phyloP scores from a whole-genome alignment of 2,113 vertebrate genomes.

The Gallinago jamesoni region DNA sequence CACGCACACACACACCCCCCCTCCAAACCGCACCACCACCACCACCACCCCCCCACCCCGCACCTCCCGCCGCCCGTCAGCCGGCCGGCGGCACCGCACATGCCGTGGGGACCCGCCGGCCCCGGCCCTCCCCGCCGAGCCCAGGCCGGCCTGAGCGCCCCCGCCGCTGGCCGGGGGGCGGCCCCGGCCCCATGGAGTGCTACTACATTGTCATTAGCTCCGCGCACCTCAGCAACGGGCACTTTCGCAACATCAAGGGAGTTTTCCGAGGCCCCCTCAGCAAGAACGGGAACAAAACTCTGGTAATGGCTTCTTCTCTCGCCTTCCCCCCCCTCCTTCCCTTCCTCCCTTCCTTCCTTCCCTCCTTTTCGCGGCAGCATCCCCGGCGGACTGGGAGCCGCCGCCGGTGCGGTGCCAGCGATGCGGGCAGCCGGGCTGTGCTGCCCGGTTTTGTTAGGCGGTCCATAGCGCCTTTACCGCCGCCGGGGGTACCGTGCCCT shows the following conservation, averaged over 20 bases:
- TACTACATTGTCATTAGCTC: conserved; percentile 99
- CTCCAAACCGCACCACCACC: too few species aligned
- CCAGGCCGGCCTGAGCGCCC: neutral
- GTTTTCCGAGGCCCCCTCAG: conserved; percentile 95
- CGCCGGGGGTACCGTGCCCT: neutral
- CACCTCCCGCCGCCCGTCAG: neutral
- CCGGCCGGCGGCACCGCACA: neutral
- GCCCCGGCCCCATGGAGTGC: conserved; percentile 88
- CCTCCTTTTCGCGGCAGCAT: neutral
- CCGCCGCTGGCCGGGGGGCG: conserved; percentile 37
- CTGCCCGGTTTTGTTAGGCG: neutral
- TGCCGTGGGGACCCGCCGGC: neutral
- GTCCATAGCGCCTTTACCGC: neutral
- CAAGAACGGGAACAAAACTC: conserved; percentile 84
- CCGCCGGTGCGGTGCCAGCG: neutral
- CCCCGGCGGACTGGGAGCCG: neutral
- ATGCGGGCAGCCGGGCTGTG: neutral
- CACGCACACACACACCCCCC: neutral
- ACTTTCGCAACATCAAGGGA: conserved; percentile 98
- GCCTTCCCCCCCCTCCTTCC: neutral
- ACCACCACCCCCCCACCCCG: neutral
- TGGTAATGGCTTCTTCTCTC: conserved; percentile 78
- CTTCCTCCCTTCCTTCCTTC: too few species aligned
- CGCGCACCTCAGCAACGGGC: conserved; percentile 94
- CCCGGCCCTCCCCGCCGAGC: neutral